Base-by-base conservation (phyloP, 2,113 vertebrate species). In the Oreochromis niloticus region DNA sequence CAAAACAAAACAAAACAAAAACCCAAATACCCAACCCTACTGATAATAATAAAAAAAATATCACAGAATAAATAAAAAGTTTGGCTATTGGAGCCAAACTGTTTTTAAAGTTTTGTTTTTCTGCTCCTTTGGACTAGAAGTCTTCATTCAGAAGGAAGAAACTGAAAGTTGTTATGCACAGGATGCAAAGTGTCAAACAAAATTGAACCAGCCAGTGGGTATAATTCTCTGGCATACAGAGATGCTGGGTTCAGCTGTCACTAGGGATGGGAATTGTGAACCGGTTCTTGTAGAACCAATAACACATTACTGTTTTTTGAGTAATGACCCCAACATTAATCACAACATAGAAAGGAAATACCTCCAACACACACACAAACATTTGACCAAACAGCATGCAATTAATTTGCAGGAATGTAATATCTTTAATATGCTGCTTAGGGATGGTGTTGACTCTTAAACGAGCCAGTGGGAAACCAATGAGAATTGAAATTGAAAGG, bases 131-230 rank as follows among this genome's bases (percentile, higher is more conserved):
- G 63, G 6, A 68, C 63, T 68, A 68, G 4, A 68, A 39, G 63
- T 6, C 19, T 68, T 68, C 34, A 39, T 39, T 39, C 6, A 46
- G 39, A 73, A 46, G 68, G 22, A 73, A 73, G 39, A 73, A 73
- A 46, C 12, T 73, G 66, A 73, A 73, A 46, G 13, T 6, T 73
- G 2, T 10, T 73, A 43, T 0, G 8, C 39, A 73, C 14, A 73
- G 13, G n/a, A 43, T 27, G 2, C 8, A 73, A 73, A 46, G 39
- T 24, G 68, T 73, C 68, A 46, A 46, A 43, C 41, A 73, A 46
- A 73, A 73, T 2, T 0, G 2, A 73, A 27, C 39, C 2, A 73
- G 68, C 39, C 5, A 46, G 9, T 24, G 36, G 13, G 12, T 0
- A 39, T 1, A 43, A 24, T 43, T 71, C 39, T 71, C 66, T 71